Evolutionary conservation across 1,140 invertebrate genomes (phyloP), one percentile per base, ranked within the genome.

Genomic region (Caenorhabditis briggsae): DNA sequence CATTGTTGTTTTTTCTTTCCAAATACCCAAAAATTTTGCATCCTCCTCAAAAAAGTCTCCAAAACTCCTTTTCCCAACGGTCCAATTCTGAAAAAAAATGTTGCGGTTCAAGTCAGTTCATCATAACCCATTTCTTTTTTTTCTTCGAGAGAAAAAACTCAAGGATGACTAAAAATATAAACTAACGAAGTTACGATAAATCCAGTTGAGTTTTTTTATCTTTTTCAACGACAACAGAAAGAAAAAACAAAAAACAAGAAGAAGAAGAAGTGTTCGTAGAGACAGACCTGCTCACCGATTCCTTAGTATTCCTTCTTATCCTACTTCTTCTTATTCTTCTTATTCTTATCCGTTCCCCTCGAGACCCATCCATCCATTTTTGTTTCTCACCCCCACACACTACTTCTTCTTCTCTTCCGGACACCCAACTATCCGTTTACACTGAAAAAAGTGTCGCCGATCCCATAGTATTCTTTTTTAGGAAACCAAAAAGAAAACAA

Each of bases 331-430:
- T 61, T 61, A 2, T 14, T 11, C 46, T 33, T 50, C 50, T n/a
- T 50, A 20, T 78, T 50, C 50, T 12, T n/a, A 6, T 53, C 11
- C 23, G 43, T 48, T 78, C 70, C 70, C 70, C 70, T 23, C 43
- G 70, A 78, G 70, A 50, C 70, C 46, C 70, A 78, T 78, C 46
- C 70, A 78, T 78, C 70, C 23, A 53, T 78, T 78, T 78, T 78
- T 78, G 70, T 78, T 78, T 78, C 70, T 78, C 70, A 50, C 70
- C 70, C 70, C 33, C 33, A 33, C 33, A 78, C 70, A 25, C 70
- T 25, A 25, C 23, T 46, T 78, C 70, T 25, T 25, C 23, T 46
- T 78, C 7, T 78, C 46, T 78, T 78, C 70, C 70, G 70, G 70
- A 50, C 70, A 48, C 41, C 64, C n/a, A 43, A 70, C 64, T 70